Conservation (phyloP, 2,113 vertebrate species). For the Columbina picui region DNA sequence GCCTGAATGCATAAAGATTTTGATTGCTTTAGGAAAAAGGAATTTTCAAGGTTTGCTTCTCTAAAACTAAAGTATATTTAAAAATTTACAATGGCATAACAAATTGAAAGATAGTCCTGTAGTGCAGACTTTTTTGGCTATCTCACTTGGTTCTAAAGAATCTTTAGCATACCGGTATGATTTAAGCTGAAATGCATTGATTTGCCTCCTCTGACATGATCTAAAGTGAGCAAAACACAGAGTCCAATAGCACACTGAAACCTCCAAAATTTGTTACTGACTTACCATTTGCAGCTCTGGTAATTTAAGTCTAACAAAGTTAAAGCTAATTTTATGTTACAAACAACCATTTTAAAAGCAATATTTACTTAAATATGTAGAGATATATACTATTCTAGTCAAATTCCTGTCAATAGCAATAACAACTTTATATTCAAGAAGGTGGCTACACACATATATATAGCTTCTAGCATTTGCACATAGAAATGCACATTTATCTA, state of each 20-base stretch:
- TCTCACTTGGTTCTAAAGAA: background rate
- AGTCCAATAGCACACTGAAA: background rate
- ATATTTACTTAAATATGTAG: background rate
- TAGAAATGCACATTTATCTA: background rate
- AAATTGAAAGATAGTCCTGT: background rate
- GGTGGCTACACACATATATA: background rate
- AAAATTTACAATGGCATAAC: constrained; percentile 20
- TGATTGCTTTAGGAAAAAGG: constrained; percentile 22
- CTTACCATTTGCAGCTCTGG: background rate
- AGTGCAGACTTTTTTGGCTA: background rate
- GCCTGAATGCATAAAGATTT: constrained; percentile 2
- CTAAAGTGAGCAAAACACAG: background rate
- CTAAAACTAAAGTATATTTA: constrained; percentile 39
- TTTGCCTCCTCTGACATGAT: constrained; percentile 35
- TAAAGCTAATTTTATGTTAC: background rate
- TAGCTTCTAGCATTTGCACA: background rate
- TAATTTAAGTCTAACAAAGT: background rate
- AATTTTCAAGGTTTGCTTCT: constrained; percentile 28
- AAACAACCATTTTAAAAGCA: background rate
- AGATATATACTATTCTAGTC: background rate
- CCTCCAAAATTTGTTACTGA: background rate
- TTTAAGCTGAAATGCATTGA: background rate
- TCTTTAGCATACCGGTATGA: background rate
- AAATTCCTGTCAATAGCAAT: background rate
- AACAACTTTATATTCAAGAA: background rate